Conservation (phyloP, 2,888 invertebrate species). For the Fragum whitleyi region DNA sequence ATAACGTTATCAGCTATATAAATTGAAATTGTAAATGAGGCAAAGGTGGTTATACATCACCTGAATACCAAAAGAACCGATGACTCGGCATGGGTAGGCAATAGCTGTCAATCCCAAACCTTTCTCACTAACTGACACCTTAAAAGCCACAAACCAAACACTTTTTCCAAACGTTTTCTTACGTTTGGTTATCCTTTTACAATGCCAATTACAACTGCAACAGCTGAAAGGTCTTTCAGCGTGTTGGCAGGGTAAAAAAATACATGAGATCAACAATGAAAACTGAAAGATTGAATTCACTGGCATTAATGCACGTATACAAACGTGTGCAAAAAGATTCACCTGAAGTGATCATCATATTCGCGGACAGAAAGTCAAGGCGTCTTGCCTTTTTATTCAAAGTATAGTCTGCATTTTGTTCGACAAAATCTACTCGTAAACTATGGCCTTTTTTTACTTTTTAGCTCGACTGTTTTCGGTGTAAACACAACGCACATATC, state of each 20-base stretch:
- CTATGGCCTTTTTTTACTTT: too few relatives aligned
- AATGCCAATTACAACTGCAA: not conserved
- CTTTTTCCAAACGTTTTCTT: not conserved
- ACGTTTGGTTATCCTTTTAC: not conserved
- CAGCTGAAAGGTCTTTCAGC: not conserved
- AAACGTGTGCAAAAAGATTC: too few relatives aligned
- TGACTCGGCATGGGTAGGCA: conserved; percentile 3
- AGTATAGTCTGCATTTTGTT: too few relatives aligned
- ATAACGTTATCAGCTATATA: too few relatives aligned
- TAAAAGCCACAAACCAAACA: too few relatives aligned
- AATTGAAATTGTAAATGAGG: not conserved
- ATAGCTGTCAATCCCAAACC: not conserved
- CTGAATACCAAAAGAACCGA: not conserved
- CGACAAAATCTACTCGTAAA: too few relatives aligned
- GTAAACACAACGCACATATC: too few relatives aligned
- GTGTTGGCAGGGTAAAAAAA: not conserved
- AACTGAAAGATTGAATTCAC: not conserved
- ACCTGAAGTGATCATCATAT: too few relatives aligned
- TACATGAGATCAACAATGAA: not conserved
- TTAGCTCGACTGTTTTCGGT: too few relatives aligned
- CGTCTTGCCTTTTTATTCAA: too few relatives aligned
- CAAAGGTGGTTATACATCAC: too few relatives aligned
- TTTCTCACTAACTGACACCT: not conserved
- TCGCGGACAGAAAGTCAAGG: too few relatives aligned
- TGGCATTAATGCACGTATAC: not conserved